Evolutionary conservation across 2,888 invertebrate species (phyloP).

Genomic region (Mystacides longicornis): DNA sequence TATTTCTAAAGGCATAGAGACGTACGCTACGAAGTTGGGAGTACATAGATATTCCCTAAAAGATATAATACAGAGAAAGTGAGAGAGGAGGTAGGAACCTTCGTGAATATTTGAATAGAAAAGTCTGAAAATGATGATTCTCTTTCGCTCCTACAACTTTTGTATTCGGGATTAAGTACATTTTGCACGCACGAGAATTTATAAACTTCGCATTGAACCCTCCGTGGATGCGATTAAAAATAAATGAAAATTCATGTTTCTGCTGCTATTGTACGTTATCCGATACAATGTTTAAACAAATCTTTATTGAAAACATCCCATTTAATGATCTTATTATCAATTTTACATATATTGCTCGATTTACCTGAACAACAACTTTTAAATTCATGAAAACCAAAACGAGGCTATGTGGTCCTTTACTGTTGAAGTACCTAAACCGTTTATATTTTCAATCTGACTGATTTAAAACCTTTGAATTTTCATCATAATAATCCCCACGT

Average conservation of each 20-base stretch:
- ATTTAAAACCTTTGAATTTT: too few species aligned
- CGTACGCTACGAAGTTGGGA: background rate
- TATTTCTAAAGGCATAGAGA: background rate
- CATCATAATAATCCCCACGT: too few species aligned
- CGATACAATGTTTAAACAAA: too few species aligned
- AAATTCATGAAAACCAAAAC: too few species aligned
- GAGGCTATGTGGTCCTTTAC: too few species aligned
- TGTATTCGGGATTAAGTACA: background rate
- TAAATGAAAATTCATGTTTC: background rate
- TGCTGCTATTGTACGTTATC: too few species aligned
- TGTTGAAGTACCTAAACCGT: too few species aligned
- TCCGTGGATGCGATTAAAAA: background rate
- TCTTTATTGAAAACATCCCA: too few species aligned
- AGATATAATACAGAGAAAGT: background rate
- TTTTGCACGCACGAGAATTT: background rate
- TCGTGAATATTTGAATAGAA: background rate
- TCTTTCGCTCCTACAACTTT: background rate
- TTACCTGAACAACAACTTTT: too few species aligned
- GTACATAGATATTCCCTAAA: background rate
- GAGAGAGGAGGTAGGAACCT: background rate
- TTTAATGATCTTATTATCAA: too few species aligned
- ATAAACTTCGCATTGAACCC: background rate
- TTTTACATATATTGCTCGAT: too few species aligned
- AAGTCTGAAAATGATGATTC: constrained; percentile 1
- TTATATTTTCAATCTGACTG: too few species aligned